These are phyloP conservation scores for Heterohyrax brucei DNA, from an alignment of 2,797 vertebrate species.

Conservation along the genomic window DNA sequence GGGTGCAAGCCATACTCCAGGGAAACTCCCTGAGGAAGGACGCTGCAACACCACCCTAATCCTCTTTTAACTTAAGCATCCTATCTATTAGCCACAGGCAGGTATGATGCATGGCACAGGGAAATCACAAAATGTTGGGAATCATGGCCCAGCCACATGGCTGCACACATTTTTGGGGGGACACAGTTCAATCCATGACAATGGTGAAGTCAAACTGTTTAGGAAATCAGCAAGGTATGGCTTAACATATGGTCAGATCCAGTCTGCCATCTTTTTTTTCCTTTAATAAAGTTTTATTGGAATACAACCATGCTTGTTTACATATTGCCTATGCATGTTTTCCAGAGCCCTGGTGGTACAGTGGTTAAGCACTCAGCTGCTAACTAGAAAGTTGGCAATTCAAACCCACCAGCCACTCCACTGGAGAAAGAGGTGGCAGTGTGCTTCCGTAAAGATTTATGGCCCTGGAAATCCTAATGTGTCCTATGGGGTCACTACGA, in stretches of 20 bases:
- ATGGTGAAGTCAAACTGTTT: background rate
- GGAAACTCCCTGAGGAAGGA: no score
- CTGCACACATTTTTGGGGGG: no score
- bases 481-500: background rate
- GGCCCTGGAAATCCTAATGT: background rate
- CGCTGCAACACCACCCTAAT: no score
- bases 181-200: background rate
- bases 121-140: no score
- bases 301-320: background rate
- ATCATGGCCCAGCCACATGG: no score
- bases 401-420: background rate
- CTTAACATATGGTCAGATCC: background rate
- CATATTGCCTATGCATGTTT: background rate
- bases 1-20: no score
- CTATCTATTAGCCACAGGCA: no score
- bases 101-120: no score
- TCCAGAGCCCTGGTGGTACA: background rate
- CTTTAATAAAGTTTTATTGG: background rate
- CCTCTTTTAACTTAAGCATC: no score
- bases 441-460: background rate
- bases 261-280: background rate
- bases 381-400: background rate
- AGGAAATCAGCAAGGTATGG: background rate
- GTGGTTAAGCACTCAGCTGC: background rate
- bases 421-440: background rate